A percentile compares a stretch with the other conserved stretches of the same genome.
These are phyloP conservation scores for Prietella phreatophila DNA, from an alignment of 2,113 vertebrate species.

Conservation along the genomic window DNA sequence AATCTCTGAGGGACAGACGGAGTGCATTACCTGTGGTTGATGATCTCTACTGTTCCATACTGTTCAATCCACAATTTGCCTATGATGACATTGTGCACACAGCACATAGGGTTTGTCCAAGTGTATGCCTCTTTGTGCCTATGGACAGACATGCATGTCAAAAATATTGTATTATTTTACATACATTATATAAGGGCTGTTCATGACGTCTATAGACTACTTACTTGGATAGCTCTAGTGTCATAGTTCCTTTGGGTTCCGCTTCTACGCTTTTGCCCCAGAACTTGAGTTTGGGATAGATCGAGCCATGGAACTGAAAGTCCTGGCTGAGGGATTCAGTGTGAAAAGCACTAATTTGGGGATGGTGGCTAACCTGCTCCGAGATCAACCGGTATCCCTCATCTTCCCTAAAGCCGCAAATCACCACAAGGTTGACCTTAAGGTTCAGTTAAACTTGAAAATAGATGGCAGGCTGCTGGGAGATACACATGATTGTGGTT, in stretches of 20 bases:
- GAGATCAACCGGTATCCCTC: slow-evolving; percentile 90
- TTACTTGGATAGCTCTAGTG: slow-evolving; percentile 89
- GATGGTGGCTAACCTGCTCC: slow-evolving; percentile 97
- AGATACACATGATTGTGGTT: background rate
- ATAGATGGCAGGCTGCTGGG: background rate
- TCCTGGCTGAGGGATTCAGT: slow-evolving; percentile 87
- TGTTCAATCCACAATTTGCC: slow-evolving; percentile 98
- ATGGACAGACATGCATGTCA: slow-evolving; percentile 22
- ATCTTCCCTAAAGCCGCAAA: slow-evolving; percentile 78
- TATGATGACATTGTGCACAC: slow-evolving; percentile 94
- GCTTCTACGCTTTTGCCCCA: slow-evolving; percentile 98
- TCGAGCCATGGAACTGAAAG: slow-evolving; percentile 92
- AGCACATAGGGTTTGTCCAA: slow-evolving; percentile 94
- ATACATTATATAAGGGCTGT: slow-evolving; percentile 5
- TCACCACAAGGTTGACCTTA: background rate
- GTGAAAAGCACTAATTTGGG: slow-evolving; percentile 91
- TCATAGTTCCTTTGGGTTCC: slow-evolving; percentile 92
- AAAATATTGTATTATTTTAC: background rate
- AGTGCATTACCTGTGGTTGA: slow-evolving; percentile 87
- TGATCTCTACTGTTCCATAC: slow-evolving; percentile 87
- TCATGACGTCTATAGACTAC: slow-evolving; percentile 51
- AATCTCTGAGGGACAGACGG: background rate
- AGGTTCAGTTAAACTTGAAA: background rate
- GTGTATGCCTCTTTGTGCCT: slow-evolving; percentile 92
- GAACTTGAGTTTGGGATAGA: slow-evolving; percentile 96